A percentile compares a stretch with the other conserved stretches of the same genome.
Conservation (phyloP, 2,888 invertebrate species). For the Hemaris fuciformis region DNA sequence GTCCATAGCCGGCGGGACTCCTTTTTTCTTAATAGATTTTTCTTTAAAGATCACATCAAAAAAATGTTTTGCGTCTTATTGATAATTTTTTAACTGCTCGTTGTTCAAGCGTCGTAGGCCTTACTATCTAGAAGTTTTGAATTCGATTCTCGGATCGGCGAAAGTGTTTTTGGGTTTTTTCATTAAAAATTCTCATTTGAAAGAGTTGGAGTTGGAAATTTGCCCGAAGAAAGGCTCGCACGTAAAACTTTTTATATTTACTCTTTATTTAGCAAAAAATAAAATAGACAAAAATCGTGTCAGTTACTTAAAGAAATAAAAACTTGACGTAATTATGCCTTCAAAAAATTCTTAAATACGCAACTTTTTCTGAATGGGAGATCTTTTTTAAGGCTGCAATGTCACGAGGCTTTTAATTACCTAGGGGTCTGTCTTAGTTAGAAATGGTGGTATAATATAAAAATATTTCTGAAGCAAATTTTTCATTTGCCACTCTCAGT, state of each 20-base stretch:
- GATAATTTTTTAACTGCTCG: too few species aligned
- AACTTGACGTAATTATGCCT: constrained; percentile 19
- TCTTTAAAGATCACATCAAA: too few species aligned
- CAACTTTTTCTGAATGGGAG: constrained; percentile 2
- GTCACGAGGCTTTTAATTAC: background rate
- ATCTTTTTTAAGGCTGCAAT: constrained; percentile 10
- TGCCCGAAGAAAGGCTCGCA: too few species aligned
- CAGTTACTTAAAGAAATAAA: constrained; percentile 15
- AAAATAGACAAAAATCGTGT: constrained; percentile 26
- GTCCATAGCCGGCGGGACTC: background rate
- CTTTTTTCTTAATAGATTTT: background rate
- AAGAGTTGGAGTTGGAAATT: too few species aligned
- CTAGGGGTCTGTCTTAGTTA: background rate
- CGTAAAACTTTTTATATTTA: too few species aligned
- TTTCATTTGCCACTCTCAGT: too few species aligned
- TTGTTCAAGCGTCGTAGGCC: too few species aligned
- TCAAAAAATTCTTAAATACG: background rate
- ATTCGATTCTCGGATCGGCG: too few species aligned
- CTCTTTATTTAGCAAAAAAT: constrained; percentile 34
- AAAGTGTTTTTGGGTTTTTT: too few species aligned
- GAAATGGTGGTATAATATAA: background rate
- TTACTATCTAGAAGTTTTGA: too few species aligned
- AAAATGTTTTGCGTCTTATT: background rate
- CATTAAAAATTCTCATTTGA: too few species aligned
- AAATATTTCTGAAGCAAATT: too few species aligned